Base-by-base conservation (phyloP, 1,140 invertebrate genomes). In the Tribolium madens region DNA sequence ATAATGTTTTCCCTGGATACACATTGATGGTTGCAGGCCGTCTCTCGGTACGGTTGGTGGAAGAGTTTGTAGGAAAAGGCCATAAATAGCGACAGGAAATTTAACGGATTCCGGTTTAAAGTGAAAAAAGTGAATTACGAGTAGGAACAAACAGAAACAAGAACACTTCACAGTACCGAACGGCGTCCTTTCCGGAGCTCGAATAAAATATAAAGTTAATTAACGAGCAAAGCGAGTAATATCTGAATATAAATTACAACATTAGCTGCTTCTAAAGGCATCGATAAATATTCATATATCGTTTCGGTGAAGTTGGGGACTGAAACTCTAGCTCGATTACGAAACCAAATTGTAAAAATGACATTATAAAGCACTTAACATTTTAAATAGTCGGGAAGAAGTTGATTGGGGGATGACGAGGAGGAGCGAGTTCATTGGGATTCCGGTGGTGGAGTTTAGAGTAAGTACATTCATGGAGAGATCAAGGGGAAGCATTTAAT, bases 241-340 rank as follows among this genome's bases (percentile, higher is more conserved):
- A 72, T 72, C 70, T 72, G 70, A 72, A 72, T 72, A 72, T 72
- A 72, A 72, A 72, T 72, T 72, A 72, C 42, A 26, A 52, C 46
- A 72, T 72, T 72, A 72, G 14, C 57, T 64, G 46, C 17, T 48
- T 48, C 50, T 31, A 72, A 72, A 72, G 70, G 70, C 50, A 26
- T 18, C 70, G 50, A 72, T 72, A 72, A 72, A 72, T 72, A 72
- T 72, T 72, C 70, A 72, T 72, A 52, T 72, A 72, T 72, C 70
- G 70, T 72, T 72, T 50, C 70, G 21, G 70, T 46, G 31, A 33
- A 64, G 57, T 33, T 14, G 21, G 26, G 57, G 52, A 57, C 52
- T 21, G 18, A 21, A 57, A 26, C 57, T 60, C 26, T 64, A 33
- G 57, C 21, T 64, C 57, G 57, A 64, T 64, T 57, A 33, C 57